phyloP scores from a whole-genome alignment of 2,113 vertebrate genomes.

The Mesitornis unicolor region DNA sequence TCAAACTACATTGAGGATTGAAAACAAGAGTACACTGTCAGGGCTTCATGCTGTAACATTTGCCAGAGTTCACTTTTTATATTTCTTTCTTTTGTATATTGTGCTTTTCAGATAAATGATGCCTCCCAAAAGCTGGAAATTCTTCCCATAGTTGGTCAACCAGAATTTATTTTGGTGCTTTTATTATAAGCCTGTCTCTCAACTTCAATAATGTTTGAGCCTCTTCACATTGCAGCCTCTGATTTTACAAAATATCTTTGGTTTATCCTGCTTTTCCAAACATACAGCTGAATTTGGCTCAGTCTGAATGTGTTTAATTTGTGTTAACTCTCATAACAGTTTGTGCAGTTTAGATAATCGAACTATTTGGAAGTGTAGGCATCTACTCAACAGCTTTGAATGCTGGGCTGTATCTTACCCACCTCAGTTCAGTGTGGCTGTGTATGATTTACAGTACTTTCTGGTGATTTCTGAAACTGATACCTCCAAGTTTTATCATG shows the following conservation, averaged over 20 bases:
- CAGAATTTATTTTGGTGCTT: neutral
- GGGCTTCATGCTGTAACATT: neutral
- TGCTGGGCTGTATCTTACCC: neutral
- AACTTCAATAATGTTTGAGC: neutral
- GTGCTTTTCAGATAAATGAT: neutral
- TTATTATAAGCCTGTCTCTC: neutral
- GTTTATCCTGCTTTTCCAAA: neutral
- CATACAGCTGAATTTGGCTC: neutral
- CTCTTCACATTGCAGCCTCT: neutral
- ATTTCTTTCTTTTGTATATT: neutral
- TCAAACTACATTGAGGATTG: neutral
- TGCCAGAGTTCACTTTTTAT: neutral
- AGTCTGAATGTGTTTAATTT: neutral
- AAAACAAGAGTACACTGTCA: neutral
- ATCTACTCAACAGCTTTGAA: neutral
- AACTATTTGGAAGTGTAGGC: neutral
- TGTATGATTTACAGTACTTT: rapidly evolving
- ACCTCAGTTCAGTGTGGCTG: neutral
- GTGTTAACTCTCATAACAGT: neutral
- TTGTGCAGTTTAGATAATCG: neutral
- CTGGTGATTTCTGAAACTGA: neutral
- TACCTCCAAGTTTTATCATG: no score
- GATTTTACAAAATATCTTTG: neutral
- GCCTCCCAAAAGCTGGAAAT: neutral
- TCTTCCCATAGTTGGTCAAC: neutral